Evolutionary conservation across 92 coral and sea anemone species (phyloP), one percentile per base, ranked within the genome.

Genomic region (Montipora capitata): DNA sequence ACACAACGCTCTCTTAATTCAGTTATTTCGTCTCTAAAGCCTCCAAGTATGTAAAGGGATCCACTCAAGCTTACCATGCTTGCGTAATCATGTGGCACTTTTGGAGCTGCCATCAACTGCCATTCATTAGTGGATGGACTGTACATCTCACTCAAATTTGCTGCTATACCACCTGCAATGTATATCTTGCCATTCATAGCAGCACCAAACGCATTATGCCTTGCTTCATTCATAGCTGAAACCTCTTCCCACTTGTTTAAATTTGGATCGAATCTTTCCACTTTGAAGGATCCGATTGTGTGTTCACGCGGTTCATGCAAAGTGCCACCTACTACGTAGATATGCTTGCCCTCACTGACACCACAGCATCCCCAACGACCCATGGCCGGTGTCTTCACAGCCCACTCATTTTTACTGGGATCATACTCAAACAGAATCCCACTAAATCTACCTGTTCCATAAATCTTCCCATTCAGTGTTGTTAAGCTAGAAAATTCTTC

Each of bases 1-100:
- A 75, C 35, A 0, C 72, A 63, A 10, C 62, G 7, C 44, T 62
- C 83, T 39, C 81, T 56, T 38, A 10, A 7, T 3, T 1, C 4
- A 4, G 9, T 56, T 4, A 27, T 14, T 15, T 10, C 10, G 2
- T n/a, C 20, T 15, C 18, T 58, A 10, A 85, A 75, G 7, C 96
- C 96, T 0, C 96, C 96, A 18, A 94, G 48, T 10, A 94, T 91
- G 67, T 88, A 91, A 57, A 94, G 69, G 76, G 75, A 76, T 81
- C 74, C 91, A 3, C 92, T 77, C 59, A 88, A 69, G 69, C 84
- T 40, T 59, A 88, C 93, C 62, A 94, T 94, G 68, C 96, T 94
- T 56, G 95, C 96, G 6, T 74, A 90, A 59, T 68, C 81, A 67
- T 94, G 68, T 27, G 91, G 93, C 14, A 85, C 77, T 42, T 71